phyloP scores from a whole-genome alignment of 2,797 vertebrate species.

The Leucoraja ocellata region DNA sequence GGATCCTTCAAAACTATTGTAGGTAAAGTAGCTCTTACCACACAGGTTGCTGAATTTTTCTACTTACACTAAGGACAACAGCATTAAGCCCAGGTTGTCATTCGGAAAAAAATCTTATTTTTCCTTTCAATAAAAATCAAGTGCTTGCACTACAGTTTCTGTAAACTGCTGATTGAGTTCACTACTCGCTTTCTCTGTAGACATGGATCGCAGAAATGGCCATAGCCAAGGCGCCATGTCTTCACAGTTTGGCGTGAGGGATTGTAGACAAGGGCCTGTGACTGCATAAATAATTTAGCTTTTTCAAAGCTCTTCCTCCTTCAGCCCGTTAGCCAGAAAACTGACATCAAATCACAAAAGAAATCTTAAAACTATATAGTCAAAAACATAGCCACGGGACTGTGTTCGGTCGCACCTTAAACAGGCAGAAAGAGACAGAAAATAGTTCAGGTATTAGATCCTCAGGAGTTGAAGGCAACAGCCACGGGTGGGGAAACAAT shows the following conservation, averaged over 20 bases:
- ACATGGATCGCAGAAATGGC: background rate
- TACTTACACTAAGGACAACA: no score
- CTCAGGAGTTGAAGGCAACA: background rate
- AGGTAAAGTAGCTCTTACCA: no score
- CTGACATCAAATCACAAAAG: background rate
- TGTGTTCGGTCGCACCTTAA: background rate
- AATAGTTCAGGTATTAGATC: background rate
- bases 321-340: background rate
- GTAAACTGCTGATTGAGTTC: background rate
- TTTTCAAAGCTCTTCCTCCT: background rate
- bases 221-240: background rate
- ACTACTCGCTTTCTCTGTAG: background rate
- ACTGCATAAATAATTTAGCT: background rate
- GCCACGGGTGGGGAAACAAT: background rate
- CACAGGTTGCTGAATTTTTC: no score
- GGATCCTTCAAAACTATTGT: no score
- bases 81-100: no score
- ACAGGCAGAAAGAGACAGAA: background rate
- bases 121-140: no score
- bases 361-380: background rate
- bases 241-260: background rate
- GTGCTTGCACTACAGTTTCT: no score
- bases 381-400: background rate
- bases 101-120: no score
- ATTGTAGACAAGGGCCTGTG: no score